Conservation (phyloP, 2,113 vertebrate species). For the Triplophysa tibetana region DNA sequence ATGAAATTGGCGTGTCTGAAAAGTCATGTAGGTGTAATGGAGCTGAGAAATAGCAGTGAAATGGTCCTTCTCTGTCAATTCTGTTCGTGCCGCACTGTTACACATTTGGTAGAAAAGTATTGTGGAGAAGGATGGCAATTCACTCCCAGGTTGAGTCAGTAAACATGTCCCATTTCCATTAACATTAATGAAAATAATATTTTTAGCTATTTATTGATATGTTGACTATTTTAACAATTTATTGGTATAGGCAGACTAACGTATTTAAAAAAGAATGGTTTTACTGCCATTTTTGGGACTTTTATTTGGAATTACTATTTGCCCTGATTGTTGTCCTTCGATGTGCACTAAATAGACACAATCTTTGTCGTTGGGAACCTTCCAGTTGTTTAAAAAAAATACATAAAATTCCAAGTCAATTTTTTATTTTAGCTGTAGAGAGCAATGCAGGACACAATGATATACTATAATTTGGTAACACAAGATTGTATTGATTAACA, state of each 20-base stretch:
- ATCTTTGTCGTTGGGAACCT: too few species aligned
- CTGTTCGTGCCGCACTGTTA: background rate
- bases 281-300: background rate
- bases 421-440: too few species aligned
- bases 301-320: too few species aligned
- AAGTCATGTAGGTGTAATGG: conserved; percentile 32
- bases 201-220: background rate
- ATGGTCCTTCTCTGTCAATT: conserved; percentile 10
- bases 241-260: too few species aligned
- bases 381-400: too few species aligned
- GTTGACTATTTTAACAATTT: background rate
- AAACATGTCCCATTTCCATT: background rate
- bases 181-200: background rate
- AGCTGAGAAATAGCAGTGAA: conserved; percentile 25
- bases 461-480: too few species aligned
- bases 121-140: background rate
- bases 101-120: background rate
- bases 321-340: too few species aligned
- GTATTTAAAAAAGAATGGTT: background rate
- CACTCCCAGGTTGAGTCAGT: background rate
- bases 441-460: too few species aligned
- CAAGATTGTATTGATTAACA: too few species aligned
- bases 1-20: conserved; percentile 17
- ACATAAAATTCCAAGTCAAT: too few species aligned
- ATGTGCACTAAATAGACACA: too few species aligned